Evolutionary conservation across 30 jellyfish, hydroid and myxozoan genomes (phyloP).

Genomic region (Catostylus mosaicus): DNA sequence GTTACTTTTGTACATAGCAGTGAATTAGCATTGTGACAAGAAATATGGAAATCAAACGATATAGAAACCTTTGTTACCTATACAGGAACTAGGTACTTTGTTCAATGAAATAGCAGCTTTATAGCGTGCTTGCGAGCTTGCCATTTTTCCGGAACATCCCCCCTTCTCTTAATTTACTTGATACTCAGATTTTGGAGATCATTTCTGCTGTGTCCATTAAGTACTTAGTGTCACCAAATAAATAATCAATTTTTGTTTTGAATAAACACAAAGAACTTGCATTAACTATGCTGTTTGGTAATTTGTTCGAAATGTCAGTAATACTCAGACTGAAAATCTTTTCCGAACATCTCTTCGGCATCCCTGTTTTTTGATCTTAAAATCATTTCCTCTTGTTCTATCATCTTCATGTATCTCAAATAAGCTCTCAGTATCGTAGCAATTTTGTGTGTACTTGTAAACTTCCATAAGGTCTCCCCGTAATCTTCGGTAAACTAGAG

Average conservation of each 20-base stretch:
- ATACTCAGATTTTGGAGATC: conserved; percentile 1
- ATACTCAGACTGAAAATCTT: conserved; percentile 19
- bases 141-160: background rate
- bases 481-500: conserved; percentile 47
- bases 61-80: background rate
- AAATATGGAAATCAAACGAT: too few relatives aligned
- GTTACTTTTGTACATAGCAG: too few relatives aligned
- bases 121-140: background rate
- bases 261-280: conserved; percentile 53
- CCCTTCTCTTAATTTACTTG: background rate
- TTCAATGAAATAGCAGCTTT: too few relatives aligned
- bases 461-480: conserved; percentile 54
- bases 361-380: conserved; percentile 46
- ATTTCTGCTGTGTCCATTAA: conserved; percentile 2
- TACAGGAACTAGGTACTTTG: background rate
- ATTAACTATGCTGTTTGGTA: conserved; percentile 60
- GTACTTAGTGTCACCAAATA: conserved; percentile 28
- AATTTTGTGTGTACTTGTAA: conserved; percentile 39
- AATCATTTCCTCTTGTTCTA: conserved; percentile 63
- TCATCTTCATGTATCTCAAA: conserved; percentile 44
- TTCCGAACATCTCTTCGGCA: conserved; percentile 31
- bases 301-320: conserved; percentile 54
- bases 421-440: conserved; percentile 41
- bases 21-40: too few relatives aligned
- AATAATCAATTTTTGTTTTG: conserved; percentile 15